Evolutionary conservation across 2,797 vertebrate species (phyloP).

Genomic region (Hyperoplus immaculatus): DNA sequence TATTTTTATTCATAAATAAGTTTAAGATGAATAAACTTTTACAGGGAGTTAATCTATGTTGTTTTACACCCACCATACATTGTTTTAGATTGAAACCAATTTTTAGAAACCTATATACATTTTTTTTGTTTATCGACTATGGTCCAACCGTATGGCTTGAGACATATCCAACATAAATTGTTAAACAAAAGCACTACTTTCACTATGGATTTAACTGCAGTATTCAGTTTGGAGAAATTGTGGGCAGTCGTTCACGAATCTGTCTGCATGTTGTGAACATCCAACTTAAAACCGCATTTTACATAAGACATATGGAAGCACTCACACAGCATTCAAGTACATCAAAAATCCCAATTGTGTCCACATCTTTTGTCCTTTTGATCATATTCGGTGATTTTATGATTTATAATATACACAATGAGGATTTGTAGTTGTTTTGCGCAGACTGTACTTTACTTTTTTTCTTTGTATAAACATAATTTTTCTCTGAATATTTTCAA

Average conservation of each 20-base stretch:
- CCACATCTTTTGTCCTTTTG: constrained; percentile 38
- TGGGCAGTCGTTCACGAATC: constrained; percentile 47
- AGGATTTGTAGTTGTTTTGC: constrained; percentile 49
- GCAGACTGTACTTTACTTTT: constrained; percentile 31
- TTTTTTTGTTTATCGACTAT: constrained; percentile 19
- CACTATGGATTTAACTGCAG: constrained; percentile 10
- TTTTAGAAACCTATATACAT: too few relatives aligned
- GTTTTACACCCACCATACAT: background rate
- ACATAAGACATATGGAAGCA: constrained; percentile 51
- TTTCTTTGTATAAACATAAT: constrained; percentile 54
- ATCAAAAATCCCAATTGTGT: constrained; percentile 46
- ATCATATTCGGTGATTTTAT: constrained; percentile 31
- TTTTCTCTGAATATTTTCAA: constrained; percentile 66
- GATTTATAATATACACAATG: constrained; percentile 47
- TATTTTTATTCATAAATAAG: background rate
- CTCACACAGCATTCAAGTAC: constrained; percentile 47
- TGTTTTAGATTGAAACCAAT: background rate
- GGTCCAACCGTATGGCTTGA: background rate
- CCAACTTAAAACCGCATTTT: constrained; percentile 37
- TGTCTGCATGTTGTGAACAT: constrained; percentile 35
- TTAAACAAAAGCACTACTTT: constrained; percentile 25
- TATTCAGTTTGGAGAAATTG: constrained; percentile 18
- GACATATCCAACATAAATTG: constrained; percentile 17
- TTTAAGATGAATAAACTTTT: background rate
- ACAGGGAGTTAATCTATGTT: background rate